Percentiles rank a stretch among this genome's conserved stretches.
Evolutionary conservation across 2,888 invertebrate species (phyloP).

Genomic region (Subacronicta megacephala): DNA sequence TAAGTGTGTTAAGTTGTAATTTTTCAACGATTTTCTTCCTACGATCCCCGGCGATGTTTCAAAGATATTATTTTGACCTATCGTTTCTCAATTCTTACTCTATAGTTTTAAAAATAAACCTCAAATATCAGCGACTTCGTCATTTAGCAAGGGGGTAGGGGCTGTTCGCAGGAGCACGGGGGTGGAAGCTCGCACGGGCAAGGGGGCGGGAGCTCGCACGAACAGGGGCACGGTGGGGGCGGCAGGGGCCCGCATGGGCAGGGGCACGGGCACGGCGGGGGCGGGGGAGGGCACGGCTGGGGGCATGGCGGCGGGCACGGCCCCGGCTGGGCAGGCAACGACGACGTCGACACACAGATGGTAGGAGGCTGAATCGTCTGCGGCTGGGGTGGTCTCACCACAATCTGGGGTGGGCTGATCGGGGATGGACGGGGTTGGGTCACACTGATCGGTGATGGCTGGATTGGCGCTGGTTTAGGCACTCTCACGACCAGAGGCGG

Average conservation of each 20-base stretch:
- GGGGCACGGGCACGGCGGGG: not conserved
- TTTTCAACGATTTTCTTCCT: not conserved
- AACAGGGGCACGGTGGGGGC: constrained; percentile 14
- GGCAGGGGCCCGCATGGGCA: not conserved
- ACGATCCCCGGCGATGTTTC: not conserved
- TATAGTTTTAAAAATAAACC: constrained; percentile 19
- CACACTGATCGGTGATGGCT: constrained; percentile 68
- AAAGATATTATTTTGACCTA: constrained; percentile 1
- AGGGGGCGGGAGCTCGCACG: not conserved
- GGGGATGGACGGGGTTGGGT: constrained; percentile 65
- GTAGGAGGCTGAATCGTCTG: constrained; percentile 67
- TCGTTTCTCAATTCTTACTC: not conserved
- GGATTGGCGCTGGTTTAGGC: constrained; percentile 62
- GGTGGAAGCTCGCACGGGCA: constrained; percentile 19
- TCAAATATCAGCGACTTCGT: constrained; percentile 9
- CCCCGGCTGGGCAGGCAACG: constrained; percentile 26
- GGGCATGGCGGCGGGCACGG: constrained; percentile 15
- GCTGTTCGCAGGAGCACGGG: constrained; percentile 1
- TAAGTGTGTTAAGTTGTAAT: not conserved
- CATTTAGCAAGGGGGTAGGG: constrained; percentile 28
- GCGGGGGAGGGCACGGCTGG: constrained; percentile 15
- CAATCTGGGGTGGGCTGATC: constrained; percentile 67
- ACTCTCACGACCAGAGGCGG: constrained; percentile 69
- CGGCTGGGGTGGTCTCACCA: constrained; percentile 66
- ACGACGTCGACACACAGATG: constrained; percentile 55